phyloP scores from a whole-genome alignment of 2,888 invertebrate species.

The Lithophane ornitopus region DNA sequence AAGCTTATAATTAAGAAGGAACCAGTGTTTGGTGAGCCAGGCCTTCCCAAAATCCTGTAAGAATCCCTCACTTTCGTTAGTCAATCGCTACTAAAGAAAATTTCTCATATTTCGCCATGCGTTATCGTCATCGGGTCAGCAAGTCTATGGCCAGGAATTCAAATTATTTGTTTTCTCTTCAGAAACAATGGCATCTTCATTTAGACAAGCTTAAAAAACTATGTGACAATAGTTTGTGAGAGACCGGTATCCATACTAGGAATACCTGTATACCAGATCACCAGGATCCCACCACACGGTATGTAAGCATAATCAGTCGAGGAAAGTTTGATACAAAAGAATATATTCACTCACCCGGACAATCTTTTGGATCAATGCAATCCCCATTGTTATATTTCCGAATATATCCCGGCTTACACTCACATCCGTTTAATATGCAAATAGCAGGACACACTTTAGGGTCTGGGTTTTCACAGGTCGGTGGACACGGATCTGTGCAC shows the following conservation, averaged over 20 bases:
- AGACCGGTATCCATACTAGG: too few species aligned
- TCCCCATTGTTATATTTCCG: constrained; percentile 47
- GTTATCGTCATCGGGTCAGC: not conserved
- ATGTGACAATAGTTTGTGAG: too few species aligned
- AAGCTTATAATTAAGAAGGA: not conserved
- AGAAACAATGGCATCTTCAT: too few species aligned
- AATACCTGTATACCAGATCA: too few species aligned
- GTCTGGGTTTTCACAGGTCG: constrained; percentile 63
- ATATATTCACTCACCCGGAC: constrained; percentile 46
- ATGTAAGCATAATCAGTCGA: too few species aligned
- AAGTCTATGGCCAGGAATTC: not conserved
- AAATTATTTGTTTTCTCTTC: too few species aligned
- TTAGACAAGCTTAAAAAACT: too few species aligned
- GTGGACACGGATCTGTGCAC: constrained; percentile 65
- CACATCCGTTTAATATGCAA: constrained; percentile 65
- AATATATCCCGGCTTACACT: constrained; percentile 71
- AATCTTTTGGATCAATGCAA: constrained; percentile 69
- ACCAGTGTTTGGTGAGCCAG: not conserved
- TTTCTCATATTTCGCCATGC: not conserved
- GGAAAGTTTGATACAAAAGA: not conserved
- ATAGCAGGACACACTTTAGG: constrained; percentile 18
- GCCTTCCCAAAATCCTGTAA: not conserved
- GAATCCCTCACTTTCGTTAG: not conserved
- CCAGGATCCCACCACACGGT: too few species aligned
- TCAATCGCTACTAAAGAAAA: not conserved